Base-by-base conservation (phyloP, 2,113 vertebrate species). In the Trichechus manatus region DNA sequence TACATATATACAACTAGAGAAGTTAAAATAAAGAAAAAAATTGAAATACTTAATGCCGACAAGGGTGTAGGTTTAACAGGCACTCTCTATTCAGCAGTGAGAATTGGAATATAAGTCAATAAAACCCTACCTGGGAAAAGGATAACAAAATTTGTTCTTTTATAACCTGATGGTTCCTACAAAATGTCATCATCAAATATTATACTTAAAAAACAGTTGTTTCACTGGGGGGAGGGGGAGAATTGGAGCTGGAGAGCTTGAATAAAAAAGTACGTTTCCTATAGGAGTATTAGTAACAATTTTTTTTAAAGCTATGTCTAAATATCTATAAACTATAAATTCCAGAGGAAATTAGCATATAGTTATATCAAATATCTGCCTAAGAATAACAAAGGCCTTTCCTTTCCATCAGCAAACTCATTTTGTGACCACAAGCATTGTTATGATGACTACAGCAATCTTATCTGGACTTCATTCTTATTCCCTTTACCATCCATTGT, bases 271-370 rank as follows among this genome's bases (percentile, higher is more conserved):
- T 6, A n/a, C 53, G 83, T 87, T 79, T 75, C 42, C 50, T 91
- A 74, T 1, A 59, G 53, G 42, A 80, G 85, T 91, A 77, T 7
- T n/a, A 85, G 17, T 68, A 44, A 77, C 20, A 83, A 61, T 50
- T 47, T 56, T 92, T 74, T 36, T 36, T 15, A 14, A 95, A 15
- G 25, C n/a, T 87, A 74, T 33, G 22, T 8, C 33, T 88, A 87
- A 84, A 78, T 59, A 95, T 39, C 68, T 80, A 79, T 47, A 75
- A 88, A 95, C 25, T 68, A 23, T 79, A 87, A 74, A 87, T 59
- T 70, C 11, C 42, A 72, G 82, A 89, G 42, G 33, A 31, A 23
- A 84, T 78, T 50, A 90, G 27, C 42, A 88, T 50, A 31, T 31
- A 64, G 66, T 79, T 84, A 78, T 13, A 77, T 66, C 31, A 74